Percentiles rank a stretch among this genome's conserved stretches.
Evolutionary conservation across 1,140 invertebrate species (phyloP).

Genomic region (Triops cancriformis): DNA sequence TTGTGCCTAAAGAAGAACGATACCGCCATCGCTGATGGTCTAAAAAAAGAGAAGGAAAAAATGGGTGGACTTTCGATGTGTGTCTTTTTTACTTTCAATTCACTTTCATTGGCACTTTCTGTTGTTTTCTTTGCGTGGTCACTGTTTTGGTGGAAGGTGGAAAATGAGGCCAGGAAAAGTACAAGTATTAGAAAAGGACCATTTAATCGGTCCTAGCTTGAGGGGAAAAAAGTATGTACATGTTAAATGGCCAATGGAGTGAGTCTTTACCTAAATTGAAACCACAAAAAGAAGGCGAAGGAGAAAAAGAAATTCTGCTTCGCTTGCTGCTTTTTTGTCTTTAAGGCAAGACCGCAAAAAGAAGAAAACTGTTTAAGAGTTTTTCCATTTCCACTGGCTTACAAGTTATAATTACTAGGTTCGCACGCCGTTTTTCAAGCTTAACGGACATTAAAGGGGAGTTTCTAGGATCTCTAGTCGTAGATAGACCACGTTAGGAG

Average conservation of each 20-base stretch:
- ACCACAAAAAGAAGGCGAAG: background rate
- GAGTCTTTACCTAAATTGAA: background rate
- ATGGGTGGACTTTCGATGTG: too few species aligned
- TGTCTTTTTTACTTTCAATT: too few species aligned
- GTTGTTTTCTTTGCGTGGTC: too few species aligned
- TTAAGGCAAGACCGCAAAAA: too few species aligned
- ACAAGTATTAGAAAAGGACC: background rate
- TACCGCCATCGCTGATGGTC: too few species aligned
- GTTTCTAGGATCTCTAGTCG: background rate
- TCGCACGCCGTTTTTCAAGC: background rate
- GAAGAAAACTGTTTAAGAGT: background rate
- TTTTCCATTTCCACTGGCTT: background rate
- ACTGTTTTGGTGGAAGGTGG: too few species aligned
- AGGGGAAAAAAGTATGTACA: background rate
- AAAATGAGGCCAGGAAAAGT: background rate
- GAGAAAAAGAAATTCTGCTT: background rate
- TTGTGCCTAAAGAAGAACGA: too few species aligned
- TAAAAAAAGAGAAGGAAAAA: too few species aligned
- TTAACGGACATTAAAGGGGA: slow-evolving; percentile 1
- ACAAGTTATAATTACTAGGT: slow-evolving; percentile 7
- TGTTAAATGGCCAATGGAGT: background rate
- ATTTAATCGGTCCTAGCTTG: background rate
- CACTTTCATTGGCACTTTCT: too few species aligned
- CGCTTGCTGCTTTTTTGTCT: background rate
- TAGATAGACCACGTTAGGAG: background rate